Base-by-base conservation (phyloP, 1,140 invertebrate genomes). In the Aphelenchoides fujianensis region DNA sequence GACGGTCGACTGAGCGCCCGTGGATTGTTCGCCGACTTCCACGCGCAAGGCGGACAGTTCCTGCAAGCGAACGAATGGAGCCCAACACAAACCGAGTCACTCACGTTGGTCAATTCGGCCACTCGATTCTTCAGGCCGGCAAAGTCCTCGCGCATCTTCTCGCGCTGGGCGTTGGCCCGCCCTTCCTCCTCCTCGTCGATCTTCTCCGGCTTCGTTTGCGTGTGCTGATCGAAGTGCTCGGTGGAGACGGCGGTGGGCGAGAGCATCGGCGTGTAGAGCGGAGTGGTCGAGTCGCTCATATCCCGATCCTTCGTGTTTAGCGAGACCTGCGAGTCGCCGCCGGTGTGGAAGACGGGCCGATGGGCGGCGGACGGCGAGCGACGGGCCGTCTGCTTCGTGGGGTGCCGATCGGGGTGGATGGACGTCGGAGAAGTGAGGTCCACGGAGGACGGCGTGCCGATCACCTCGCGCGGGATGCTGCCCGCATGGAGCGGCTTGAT, bases 361-460 rank as follows among this genome's bases (percentile, higher is more conserved):
- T 32, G 5, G 23, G 27, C 5, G 23, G 55, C 23, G 5, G 55
- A 7, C 7, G 5, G 55, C 5, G 55, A 59, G 5, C 55, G 19
- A 59, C 55, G 55, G 23, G 19, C 5, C 34, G 5, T 32, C 28
- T 27, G 27, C 12, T 48, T 35, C 36, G 31, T 36, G 37, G 16
- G 16, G 3, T 19, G 31, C 12, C 32, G 63, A 1, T 66, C 63
- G 0, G 63, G 63, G 31, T 66, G 63, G 3, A 66, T 66, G 9
- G 63, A 66, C 32, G 36, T 36, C 12, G 63, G 63, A 31, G 32
- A 66, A 12, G 63, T 35, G 19, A 66, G 7, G 31, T 66, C 63
- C 23, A 66, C 63, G 36, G 63, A 66, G 2, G 63, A 66, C 2
- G 63, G 63, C 28, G 5, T 59, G 12, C 16, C 32, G n/a, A n/a